phyloP scores from a whole-genome alignment of 2,113 vertebrate species.

The Petroica traversi region DNA sequence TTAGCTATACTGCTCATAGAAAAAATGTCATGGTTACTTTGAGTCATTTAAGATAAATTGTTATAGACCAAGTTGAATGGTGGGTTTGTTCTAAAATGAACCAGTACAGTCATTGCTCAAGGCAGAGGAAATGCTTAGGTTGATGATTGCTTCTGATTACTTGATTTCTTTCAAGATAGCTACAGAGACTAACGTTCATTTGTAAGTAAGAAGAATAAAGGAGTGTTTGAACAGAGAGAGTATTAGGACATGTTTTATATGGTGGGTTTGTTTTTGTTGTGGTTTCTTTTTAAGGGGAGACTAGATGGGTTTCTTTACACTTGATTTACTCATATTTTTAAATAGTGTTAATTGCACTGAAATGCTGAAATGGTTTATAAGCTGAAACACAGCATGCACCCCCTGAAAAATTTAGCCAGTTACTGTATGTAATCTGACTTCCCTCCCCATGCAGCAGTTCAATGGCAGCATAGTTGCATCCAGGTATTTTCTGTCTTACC shows the following conservation, averaged over 20 bases:
- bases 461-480: background rate
- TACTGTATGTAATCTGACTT: background rate
- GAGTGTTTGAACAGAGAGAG: background rate
- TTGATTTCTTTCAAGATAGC: constrained; percentile 50
- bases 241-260: background rate
- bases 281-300: background rate
- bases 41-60: constrained; percentile 37
- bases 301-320: background rate
- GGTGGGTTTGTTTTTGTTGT: background rate
- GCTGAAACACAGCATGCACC: background rate
- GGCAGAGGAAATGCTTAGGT: constrained; percentile 54
- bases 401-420: background rate
- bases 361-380: background rate
- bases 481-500: background rate
- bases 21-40: constrained; percentile 4
- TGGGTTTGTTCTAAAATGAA: constrained; percentile 53
- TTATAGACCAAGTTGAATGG: constrained; percentile 27
- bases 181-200: background rate
- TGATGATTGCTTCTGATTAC: constrained; percentile 47
- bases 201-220: background rate
- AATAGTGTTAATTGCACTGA: background rate
- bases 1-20: background rate
- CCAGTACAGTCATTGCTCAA: constrained; percentile 41
- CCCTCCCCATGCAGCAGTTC: background rate
- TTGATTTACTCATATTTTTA: background rate